Conservation (phyloP, 2,113 vertebrate genomes). For the Lasiurus cinereus region DNA sequence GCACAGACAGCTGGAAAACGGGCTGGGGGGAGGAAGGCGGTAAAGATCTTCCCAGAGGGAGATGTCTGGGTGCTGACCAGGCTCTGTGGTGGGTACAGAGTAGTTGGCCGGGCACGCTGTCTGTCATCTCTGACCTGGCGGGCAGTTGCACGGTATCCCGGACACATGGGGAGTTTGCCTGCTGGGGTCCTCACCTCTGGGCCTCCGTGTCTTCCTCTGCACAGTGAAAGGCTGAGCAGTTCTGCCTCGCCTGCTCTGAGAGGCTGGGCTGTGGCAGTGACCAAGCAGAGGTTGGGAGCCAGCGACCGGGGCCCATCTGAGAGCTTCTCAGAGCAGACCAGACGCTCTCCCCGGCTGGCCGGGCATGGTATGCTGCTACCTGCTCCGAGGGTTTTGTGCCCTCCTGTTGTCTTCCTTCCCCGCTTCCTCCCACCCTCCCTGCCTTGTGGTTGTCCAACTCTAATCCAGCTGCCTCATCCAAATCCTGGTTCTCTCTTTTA, state of each 20-base stretch:
- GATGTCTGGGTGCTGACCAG: background rate
- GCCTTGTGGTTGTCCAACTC: background rate
- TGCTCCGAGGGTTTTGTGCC: fast-evolving
- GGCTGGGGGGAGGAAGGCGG: background rate
- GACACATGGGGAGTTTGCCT: background rate
- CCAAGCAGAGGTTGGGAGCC: background rate
- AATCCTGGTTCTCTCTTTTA: background rate
- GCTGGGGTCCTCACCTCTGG: background rate
- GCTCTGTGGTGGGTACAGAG: background rate
- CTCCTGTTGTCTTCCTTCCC: background rate
- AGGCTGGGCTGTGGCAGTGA: background rate
- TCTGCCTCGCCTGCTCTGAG: background rate
- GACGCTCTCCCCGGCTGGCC: background rate
- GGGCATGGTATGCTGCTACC: fast-evolving
- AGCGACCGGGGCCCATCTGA: background rate
- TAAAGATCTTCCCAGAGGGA: background rate
- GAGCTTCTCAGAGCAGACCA: background rate
- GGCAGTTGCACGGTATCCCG: background rate
- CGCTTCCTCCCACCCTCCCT: background rate
- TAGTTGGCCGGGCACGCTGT: no score
- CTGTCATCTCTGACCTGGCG: background rate
- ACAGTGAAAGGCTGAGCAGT: background rate
- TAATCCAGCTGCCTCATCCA: background rate
- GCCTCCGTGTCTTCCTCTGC: background rate
- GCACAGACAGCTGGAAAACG: background rate